Evolutionary conservation across 1,140 invertebrate species (phyloP), one percentile per base, ranked within the genome.

Genomic region (Penaeus chinensis): DNA sequence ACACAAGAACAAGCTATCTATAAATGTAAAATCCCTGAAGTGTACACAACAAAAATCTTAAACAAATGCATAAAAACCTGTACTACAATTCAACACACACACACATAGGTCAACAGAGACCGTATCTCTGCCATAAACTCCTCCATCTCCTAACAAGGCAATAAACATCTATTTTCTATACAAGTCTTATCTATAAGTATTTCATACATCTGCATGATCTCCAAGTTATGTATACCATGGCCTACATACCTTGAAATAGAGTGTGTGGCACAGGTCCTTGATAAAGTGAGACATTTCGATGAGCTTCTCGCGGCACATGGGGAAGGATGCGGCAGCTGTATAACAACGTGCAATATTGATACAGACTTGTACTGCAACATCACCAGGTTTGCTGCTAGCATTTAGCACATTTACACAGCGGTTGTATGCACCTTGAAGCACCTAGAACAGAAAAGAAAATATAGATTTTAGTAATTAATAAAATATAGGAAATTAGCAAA

Each of bases 281-380:
- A 98, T 95, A 27, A 99, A 93, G 90, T 95, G 94, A 16, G 96
- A 95, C 93, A 98, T 94, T 91, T 97, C 96, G 13, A 98, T 96
- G 88, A 97, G 95, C 91, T 96, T 96, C 91, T 96, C 95, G 89
- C 98, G 94, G 92, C 98, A 99, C 65, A 94, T 95, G 90, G 96
- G 95, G 93, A 99, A 99, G 90, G 95, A 95, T n/a, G 98, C 97
- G 10, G 98, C 97, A 10, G 99, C 98, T 20, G 96, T 95, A 91
- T 98, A 99, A 92, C 98, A 99, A 83, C 95, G 94, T 2, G 97
- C 96, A 84, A 98, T 96, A 92, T 99, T 96, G 54, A 95, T 95
- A 92, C 98, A 99, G 90, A 99, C 98, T 94, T 97, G 95, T 37
- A 98, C 97, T 77, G 96, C 95, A 86, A 98, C 93, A 89, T 99